Percentiles rank a stretch among this genome's conserved stretches.
Evolutionary conservation across 2,113 vertebrate species (phyloP).

Genomic region (Nycticryphes semicollaris): DNA sequence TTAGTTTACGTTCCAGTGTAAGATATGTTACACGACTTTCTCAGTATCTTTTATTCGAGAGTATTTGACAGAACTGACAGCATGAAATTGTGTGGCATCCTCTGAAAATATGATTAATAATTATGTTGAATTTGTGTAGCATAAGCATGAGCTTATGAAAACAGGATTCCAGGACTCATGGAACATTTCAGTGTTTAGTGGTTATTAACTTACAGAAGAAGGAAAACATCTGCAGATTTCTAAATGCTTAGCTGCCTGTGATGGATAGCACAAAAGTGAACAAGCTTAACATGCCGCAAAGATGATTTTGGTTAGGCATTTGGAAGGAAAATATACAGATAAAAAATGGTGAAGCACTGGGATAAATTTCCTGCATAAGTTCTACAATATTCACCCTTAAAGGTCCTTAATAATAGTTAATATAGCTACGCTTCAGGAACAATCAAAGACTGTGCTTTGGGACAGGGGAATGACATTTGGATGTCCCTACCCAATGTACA

Average conservation of each 20-base stretch:
- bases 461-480: neutral
- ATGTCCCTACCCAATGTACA: neutral
- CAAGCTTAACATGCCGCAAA: neutral
- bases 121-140: neutral
- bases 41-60: slow-evolving; percentile 1
- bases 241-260: neutral
- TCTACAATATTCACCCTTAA: neutral
- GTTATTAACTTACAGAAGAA: neutral
- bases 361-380: neutral
- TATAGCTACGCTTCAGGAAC: neutral
- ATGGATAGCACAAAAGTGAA: neutral
- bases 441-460: neutral
- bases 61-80: slow-evolving; percentile 10
- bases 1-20: neutral
- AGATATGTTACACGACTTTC: neutral
- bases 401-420: neutral
- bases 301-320: neutral
- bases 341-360: neutral
- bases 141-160: neutral
- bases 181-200: neutral
- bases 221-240: neutral
- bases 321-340: neutral
- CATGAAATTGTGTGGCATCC: neutral
- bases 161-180: neutral
- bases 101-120: slow-evolving; percentile 4